These are phyloP conservation scores for Lampropteryx suffumata DNA, from an alignment of 2,888 invertebrate species.

Conservation along the genomic window DNA sequence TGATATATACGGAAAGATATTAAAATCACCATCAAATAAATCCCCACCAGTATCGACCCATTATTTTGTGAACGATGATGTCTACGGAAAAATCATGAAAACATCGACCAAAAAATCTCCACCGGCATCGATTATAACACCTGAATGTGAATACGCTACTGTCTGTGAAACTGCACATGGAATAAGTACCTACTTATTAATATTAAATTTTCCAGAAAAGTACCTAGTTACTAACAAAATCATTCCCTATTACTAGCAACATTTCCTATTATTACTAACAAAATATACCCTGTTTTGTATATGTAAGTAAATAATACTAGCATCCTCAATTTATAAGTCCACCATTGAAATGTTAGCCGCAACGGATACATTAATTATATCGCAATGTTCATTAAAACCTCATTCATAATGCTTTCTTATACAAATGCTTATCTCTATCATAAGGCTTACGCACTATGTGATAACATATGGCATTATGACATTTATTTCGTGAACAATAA, in stretches of 20 bases:
- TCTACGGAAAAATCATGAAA: slow-evolving; percentile 75
- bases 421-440: slow-evolving; percentile 45
- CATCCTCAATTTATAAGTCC: too few relatives aligned
- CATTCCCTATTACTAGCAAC: too few relatives aligned
- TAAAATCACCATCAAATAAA: slow-evolving; percentile 53
- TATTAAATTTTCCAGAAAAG: too few relatives aligned
- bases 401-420: slow-evolving; percentile 29
- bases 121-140: slow-evolving; percentile 37
- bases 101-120: slow-evolving; percentile 37
- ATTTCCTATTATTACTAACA: too few relatives aligned
- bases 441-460: slow-evolving; percentile 19
- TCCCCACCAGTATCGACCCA: slow-evolving; percentile 26
- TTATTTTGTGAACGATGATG: slow-evolving; percentile 74
- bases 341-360: neutral
- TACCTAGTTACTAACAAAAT: too few relatives aligned
- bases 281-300: too few relatives aligned
- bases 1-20: slow-evolving; percentile 73
- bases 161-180: slow-evolving; percentile 20
- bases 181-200: too few relatives aligned
- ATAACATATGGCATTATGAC: slow-evolving; percentile 31
- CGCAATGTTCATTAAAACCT: slow-evolving; percentile 19
- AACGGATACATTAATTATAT: slow-evolving; percentile 26
- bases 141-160: slow-evolving; percentile 59
- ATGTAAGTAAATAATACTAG: too few relatives aligned
- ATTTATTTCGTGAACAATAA: slow-evolving; percentile 30